Conservation (phyloP, 37 sponge, comb jelly and placozoan genomes). For the Oopsacas minuta region DNA sequence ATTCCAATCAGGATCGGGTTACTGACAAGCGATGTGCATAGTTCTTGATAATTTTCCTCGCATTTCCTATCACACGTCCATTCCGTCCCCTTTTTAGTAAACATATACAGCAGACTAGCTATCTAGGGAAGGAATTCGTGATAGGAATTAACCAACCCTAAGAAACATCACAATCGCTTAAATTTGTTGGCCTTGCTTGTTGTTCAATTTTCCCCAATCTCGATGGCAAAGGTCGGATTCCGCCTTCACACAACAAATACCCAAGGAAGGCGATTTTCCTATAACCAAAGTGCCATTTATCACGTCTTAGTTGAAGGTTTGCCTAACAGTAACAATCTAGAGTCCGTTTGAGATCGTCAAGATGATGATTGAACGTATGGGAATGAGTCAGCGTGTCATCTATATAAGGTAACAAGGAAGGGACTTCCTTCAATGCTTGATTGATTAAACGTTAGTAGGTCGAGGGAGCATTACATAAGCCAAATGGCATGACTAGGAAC, state of each 20-base stretch:
- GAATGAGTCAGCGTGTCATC: not conserved
- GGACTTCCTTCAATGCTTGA: not conserved
- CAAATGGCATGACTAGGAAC: not conserved
- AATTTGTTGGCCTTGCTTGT: not conserved
- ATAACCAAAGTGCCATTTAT: not conserved
- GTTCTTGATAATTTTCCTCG: not conserved
- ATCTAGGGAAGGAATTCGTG: not conserved
- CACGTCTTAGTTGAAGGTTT: not conserved
- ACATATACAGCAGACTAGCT: not conserved
- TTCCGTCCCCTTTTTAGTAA: not conserved
- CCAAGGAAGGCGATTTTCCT: not conserved
- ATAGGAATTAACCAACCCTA: not conserved
- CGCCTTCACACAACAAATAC: not conserved
- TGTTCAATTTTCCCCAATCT: not conserved
- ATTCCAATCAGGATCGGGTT: not conserved
- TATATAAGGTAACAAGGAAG: not conserved
- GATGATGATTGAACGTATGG: not conserved
- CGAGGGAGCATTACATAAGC: not conserved
- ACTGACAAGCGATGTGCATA: not conserved
- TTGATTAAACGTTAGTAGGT: not conserved
- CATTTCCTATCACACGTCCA: not conserved
- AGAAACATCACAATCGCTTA: not conserved
- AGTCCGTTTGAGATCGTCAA: not conserved
- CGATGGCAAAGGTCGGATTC: not conserved
- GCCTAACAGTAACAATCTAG: not conserved